phyloP scores from a whole-genome alignment of 2,888 invertebrate species.

The Sialis lutaria region DNA sequence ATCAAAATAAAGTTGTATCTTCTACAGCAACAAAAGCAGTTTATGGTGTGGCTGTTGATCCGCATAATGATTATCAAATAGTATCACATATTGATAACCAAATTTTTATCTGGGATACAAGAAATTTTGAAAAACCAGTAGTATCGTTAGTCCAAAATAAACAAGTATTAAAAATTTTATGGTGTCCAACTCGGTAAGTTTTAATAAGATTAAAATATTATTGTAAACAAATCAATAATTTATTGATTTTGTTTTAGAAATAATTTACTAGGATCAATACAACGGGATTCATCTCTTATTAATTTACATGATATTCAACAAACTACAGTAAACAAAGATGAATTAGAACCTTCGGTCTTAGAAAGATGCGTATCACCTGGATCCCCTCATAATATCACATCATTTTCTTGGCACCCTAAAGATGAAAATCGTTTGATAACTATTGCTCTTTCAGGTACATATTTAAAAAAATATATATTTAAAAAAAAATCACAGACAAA shows the following conservation, averaged over 20 bases:
- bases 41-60: constrained; percentile 65
- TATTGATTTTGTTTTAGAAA: constrained; percentile 24
- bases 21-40: constrained; percentile 65
- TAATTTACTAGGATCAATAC: constrained; percentile 65
- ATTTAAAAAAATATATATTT: not conserved
- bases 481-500: not conserved
- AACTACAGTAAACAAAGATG: constrained; percentile 44
- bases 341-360: constrained; percentile 57
- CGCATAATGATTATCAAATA: constrained; percentile 57
- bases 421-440: constrained; percentile 63
- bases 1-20: constrained; percentile 49
- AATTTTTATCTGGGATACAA: constrained; percentile 74
- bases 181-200: constrained; percentile 71
- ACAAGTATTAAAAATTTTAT: constrained; percentile 56
- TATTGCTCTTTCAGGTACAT: constrained; percentile 35
- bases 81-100: constrained; percentile 72
- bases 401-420: constrained; percentile 77
- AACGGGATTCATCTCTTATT: constrained; percentile 58
- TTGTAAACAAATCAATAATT: not conserved
- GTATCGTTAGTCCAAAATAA: constrained; percentile 51
- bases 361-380: constrained; percentile 45
- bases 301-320: constrained; percentile 77
- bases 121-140: constrained; percentile 72
- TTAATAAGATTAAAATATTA: not conserved
- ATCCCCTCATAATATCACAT: constrained; percentile 35